A percentile compares a stretch with the other conserved stretches of the same genome.
phyloP scores from a whole-genome alignment of 2,113 vertebrate species.

The Speoplatyrhinus poulsoni region DNA sequence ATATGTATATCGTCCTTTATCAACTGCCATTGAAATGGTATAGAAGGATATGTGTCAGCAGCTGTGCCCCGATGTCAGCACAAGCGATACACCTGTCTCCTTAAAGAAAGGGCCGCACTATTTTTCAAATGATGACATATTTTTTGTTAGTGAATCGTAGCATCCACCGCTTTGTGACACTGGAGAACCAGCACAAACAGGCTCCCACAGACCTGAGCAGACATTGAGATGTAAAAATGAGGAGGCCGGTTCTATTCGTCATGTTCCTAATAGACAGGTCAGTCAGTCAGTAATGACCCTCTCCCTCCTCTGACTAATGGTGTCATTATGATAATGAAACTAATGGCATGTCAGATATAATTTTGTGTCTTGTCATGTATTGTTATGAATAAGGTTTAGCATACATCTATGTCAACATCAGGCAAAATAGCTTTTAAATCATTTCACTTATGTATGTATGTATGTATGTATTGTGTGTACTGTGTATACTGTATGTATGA shows the following conservation, averaged over 20 bases:
- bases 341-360: conserved; percentile 31
- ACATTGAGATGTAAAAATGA: conserved; percentile 25
- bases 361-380: conserved; percentile 21
- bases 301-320: conserved; percentile 27
- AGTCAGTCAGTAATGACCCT: conserved; percentile 22
- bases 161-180: conserved; percentile 24
- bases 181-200: conserved; percentile 18
- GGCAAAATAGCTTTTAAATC: background rate
- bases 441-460: background rate
- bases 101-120: conserved; percentile 4
- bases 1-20: conserved; percentile 58
- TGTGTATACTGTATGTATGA: too few species aligned
- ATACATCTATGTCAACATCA: conserved; percentile 3
- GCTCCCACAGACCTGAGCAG: conserved; percentile 18
- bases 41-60: conserved; percentile 50
- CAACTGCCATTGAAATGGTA: conserved; percentile 40
- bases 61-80: conserved; percentile 41
- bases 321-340: conserved; percentile 28
- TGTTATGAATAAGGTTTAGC: conserved; percentile 22
- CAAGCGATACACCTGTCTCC: conserved; percentile 36
- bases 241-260: conserved; percentile 31
- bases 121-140: conserved; percentile 6
- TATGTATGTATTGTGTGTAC: background rate
- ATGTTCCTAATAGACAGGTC: conserved; percentile 16
- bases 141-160: conserved; percentile 4